These are phyloP conservation scores for Petromus typicus DNA, from an alignment of 2,113 vertebrate species.

Conservation along the genomic window DNA sequence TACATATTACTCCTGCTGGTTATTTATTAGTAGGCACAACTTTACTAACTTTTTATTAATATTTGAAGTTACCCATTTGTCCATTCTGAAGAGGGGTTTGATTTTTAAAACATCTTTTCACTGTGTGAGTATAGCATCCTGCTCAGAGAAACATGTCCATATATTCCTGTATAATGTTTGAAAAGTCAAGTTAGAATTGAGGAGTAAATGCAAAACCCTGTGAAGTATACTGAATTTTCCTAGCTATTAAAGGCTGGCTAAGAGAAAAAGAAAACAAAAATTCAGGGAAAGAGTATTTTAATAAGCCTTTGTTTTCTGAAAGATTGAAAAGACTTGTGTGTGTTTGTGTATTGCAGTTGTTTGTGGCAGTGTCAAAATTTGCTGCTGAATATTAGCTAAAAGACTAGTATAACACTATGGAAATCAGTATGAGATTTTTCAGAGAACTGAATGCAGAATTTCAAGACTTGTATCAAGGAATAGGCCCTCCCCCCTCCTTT, in stretches of 20 bases:
- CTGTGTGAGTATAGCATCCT: background rate
- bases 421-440: too few species aligned
- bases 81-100: slow-evolving; percentile 37
- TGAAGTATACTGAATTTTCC: background rate
- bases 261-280: background rate
- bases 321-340: background rate
- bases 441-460: too few species aligned
- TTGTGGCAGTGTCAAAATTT: too few species aligned
- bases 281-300: background rate
- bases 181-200: background rate
- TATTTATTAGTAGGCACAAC: slow-evolving; percentile 13
- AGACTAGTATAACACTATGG: too few species aligned
- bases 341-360: too few species aligned
- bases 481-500: background rate
- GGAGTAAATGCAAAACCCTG: background rate
- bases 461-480: background rate
- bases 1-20: background rate
- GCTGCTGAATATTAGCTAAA: too few species aligned
- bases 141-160: background rate
- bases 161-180: background rate
- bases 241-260: background rate
- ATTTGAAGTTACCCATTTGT: background rate
- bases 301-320: background rate
- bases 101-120: slow-evolving; percentile 46
- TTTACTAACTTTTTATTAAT: slow-evolving; percentile 9